Evolutionary conservation across 2,797 vertebrate genomes (phyloP).

Genomic region (Gymnoscopelus microlampas): DNA sequence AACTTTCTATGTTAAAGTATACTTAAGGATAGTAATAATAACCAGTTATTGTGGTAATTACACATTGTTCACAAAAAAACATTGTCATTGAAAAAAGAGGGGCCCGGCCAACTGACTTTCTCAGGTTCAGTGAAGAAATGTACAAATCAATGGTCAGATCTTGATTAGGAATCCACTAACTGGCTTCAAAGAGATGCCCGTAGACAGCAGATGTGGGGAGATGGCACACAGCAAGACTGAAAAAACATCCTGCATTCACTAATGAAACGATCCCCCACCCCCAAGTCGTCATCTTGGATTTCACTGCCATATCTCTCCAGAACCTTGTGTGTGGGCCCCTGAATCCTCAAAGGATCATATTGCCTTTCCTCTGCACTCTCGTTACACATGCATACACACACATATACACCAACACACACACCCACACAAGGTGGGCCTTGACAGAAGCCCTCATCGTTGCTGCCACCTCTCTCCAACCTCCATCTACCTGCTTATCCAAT

Average conservation of each 20-base stretch:
- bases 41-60: background rate
- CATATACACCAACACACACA: constrained; percentile 16
- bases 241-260: constrained; percentile 71
- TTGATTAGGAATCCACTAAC: constrained; percentile 66
- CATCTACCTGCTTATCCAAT: constrained; percentile 78
- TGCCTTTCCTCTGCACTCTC: constrained; percentile 74
- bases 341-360: constrained; percentile 78
- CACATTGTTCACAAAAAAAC: background rate
- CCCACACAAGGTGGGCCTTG: constrained; percentile 46
- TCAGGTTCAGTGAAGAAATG: constrained; percentile 24
- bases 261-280: constrained; percentile 64
- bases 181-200: constrained; percentile 50
- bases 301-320: constrained; percentile 76
- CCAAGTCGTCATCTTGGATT: constrained; percentile 79
- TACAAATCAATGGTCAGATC: constrained; percentile 48
- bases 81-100: background rate
- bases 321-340: constrained; percentile 80
- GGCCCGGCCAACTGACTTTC: background rate
- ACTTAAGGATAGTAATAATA: background rate
- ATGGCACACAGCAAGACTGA: constrained; percentile 57
- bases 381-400: constrained; percentile 34
- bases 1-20: background rate
- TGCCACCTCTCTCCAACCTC: constrained; percentile 66
- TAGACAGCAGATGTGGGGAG: constrained; percentile 47
- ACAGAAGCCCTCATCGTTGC: constrained; percentile 64